A percentile compares a stretch with the other conserved stretches of the same genome.
Evolutionary conservation across 2,113 vertebrate species (phyloP).

Genomic region (Melanocharis versteri): DNA sequence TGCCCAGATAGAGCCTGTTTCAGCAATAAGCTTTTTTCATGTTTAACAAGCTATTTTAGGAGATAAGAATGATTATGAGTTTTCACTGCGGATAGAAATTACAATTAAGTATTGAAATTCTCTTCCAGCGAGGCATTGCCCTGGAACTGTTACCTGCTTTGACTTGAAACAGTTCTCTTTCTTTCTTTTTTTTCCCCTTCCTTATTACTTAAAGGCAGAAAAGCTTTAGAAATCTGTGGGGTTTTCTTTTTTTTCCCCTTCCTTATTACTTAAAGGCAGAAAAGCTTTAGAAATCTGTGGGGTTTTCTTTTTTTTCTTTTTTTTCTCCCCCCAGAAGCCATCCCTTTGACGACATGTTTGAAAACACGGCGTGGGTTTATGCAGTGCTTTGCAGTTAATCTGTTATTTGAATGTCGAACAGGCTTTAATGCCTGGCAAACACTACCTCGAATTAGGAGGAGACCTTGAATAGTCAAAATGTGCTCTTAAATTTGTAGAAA

Average conservation of each 20-base stretch:
- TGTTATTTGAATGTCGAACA: not conserved
- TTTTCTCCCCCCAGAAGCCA: not conserved
- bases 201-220: not conserved
- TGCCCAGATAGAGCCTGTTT: not conserved
- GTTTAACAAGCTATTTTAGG: constrained; percentile 25
- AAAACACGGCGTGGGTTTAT: not conserved
- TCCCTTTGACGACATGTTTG: not conserved
- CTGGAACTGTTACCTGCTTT: not conserved
- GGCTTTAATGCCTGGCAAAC: not conserved
- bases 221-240: not conserved
- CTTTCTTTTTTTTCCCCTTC: not conserved
- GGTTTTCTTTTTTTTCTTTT: not conserved
- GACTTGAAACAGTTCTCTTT: not conserved
- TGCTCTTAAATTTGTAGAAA: not conserved
- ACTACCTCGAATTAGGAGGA: not conserved
- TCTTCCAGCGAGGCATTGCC: not conserved
- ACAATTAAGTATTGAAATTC: constrained; percentile 32
- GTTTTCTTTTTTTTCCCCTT: not conserved
- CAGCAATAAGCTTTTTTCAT: not conserved
- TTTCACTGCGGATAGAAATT: constrained; percentile 36
- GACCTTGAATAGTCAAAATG: not conserved
- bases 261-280: not conserved
- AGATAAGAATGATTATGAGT: constrained; percentile 44
- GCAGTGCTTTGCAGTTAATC: not conserved
- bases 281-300: not conserved